Evolutionary conservation across 2,888 invertebrate species (phyloP).

Genomic region (Nesidiocoris tenuis): DNA sequence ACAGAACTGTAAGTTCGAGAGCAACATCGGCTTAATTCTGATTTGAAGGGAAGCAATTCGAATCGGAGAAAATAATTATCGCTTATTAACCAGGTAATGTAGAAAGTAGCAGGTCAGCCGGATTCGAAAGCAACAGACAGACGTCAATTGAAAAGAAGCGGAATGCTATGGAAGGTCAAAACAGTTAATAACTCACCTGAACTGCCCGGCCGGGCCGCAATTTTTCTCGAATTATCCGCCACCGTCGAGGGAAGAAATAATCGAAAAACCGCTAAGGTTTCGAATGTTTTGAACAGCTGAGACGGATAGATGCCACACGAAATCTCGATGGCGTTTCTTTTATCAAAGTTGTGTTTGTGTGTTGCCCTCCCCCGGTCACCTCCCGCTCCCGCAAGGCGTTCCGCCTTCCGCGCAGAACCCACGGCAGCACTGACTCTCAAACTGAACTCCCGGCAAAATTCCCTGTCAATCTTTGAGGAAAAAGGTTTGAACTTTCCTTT

Average conservation of each 20-base stretch:
- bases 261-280: neutral
- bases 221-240: conserved; percentile 21
- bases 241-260: neutral
- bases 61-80: too few species aligned
- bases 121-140: neutral
- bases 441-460: too few species aligned
- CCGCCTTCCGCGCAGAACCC: too few species aligned
- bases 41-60: too few species aligned
- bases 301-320: neutral
- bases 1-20: too few species aligned
- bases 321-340: neutral
- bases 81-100: too few species aligned
- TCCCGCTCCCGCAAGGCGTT: too few species aligned
- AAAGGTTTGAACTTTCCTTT: too few species aligned
- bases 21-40: too few species aligned
- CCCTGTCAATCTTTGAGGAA: too few species aligned
- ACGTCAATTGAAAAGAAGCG: neutral
- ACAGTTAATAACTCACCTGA: conserved; percentile 2
- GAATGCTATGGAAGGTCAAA: neutral
- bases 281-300: conserved; percentile 5
- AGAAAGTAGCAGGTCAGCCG: too few species aligned
- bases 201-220: conserved; percentile 33
- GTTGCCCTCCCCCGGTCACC: neutral
- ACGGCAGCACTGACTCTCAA: too few species aligned
- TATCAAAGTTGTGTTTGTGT: neutral